Conservation (phyloP, 2,113 vertebrate species). For the Mormoops blainvillei region DNA sequence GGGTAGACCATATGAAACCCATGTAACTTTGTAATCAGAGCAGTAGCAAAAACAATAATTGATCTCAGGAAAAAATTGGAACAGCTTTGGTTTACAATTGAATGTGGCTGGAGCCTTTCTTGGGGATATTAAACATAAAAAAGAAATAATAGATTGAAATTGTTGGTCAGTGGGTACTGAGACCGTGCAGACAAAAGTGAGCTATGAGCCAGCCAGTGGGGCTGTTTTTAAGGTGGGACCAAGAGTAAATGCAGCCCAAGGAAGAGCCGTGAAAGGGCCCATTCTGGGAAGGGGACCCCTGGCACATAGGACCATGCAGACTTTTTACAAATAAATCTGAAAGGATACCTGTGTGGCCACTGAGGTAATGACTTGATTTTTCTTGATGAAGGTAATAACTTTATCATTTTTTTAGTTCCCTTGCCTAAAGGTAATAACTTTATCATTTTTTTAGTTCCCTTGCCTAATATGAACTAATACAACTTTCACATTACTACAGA, state of each 20-base stretch:
- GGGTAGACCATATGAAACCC: not conserved
- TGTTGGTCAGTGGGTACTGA: not conserved
- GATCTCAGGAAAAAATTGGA: not conserved
- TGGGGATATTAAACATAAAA: not conserved
- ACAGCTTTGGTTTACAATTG: not conserved
- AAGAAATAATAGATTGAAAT: not conserved
- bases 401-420: not conserved
- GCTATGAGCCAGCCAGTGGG: not conserved
- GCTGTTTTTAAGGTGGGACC: not conserved
- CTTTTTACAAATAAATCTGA: not conserved
- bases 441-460: not conserved
- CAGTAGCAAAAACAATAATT: not conserved
- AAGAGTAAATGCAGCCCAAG: not conserved
- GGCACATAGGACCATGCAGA: not conserved
- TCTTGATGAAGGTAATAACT: not conserved
- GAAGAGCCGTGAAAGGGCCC: not conserved
- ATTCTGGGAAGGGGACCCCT: not conserved
- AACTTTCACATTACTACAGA: not conserved
- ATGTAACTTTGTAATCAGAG: not conserved
- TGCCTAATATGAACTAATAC: not conserved
- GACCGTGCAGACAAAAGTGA: not conserved
- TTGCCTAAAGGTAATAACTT: not conserved
- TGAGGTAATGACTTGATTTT: not conserved
- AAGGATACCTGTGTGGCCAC: not conserved
- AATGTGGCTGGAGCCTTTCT: not conserved